A percentile compares a stretch with the other conserved stretches of the same genome.
Evolutionary conservation across 2,797 vertebrate species (phyloP).

Genomic region (Propithecus deckenii): DNA sequence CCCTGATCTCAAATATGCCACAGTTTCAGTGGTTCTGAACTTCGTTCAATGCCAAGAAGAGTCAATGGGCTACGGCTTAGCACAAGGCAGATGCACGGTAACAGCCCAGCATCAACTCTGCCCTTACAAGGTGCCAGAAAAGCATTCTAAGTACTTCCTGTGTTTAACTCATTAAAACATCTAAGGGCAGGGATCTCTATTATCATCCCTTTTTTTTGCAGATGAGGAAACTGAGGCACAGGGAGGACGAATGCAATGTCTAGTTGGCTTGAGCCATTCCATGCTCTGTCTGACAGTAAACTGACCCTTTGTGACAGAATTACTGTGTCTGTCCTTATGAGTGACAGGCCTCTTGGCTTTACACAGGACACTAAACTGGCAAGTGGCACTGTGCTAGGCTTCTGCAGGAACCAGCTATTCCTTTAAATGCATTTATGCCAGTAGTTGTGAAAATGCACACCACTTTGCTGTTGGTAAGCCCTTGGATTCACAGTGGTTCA

Average conservation of each 20-base stretch:
- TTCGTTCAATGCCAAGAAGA: background rate
- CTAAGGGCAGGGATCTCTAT: background rate
- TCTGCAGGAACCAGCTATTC: background rate
- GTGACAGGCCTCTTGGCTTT: background rate
- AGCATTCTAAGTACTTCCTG: background rate
- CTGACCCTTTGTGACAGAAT: background rate
- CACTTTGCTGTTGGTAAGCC: background rate
- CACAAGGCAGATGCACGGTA: background rate
- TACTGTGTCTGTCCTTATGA: background rate
- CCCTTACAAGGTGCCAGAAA: background rate
- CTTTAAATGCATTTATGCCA: background rate
- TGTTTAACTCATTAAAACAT: background rate
- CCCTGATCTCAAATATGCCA: background rate
- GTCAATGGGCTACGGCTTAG: background rate
- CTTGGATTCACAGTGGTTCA: background rate
- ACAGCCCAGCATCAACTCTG: background rate
- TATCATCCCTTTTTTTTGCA: background rate
- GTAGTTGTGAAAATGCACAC: background rate
- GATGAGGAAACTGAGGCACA: background rate
- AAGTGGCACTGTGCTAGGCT: background rate
- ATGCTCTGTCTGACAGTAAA: background rate
- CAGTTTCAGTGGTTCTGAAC: background rate
- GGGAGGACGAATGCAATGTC: background rate
- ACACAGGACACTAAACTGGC: background rate
- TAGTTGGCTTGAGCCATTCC: background rate